Evolutionary conservation across 2,113 vertebrate genomes (phyloP), one percentile per base, ranked within the genome.

Genomic region (Heterotilapia buettikoferi): DNA sequence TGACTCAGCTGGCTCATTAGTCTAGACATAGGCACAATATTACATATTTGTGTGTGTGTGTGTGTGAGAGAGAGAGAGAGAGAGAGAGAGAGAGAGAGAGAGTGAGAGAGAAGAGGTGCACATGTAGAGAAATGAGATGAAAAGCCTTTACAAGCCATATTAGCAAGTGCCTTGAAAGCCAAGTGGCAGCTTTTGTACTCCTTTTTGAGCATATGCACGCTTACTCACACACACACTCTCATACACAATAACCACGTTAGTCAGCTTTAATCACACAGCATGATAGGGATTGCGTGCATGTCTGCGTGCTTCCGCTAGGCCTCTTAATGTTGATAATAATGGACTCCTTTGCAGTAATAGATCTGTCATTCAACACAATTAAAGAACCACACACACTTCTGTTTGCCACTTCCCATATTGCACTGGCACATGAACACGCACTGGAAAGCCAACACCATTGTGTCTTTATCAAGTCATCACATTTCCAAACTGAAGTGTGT

Each of bases 321-420:
- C 18, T 91, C 93, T 93, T 93, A 93, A 92, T 88, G 87, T 92
- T 91, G 80, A 92, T 93, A 95, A 94, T 94, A 91, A 93, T 84
- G 9, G 53, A 76, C 80, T 88, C 81, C 76, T 87, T 71, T 52
- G 31, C 86, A 81, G 91, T 95, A 95, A 95, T 95, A 94, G 94
- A 95, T 94, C 92, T 95, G 95, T 93, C 93, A 92, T 90, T 89
- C 87, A 86, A 85, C 88, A 83, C 86, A 89, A 86, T 92, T 92
- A 93, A 93, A 93, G 88, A 80, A 84, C 71, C 83, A 63, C 26
- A 84, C 84, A 63, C 59, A 83, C 84, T 76, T 50, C 87, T 84
- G 50, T 82, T 66, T 85, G 18, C 21, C 14, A 80, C 19, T 66
- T 31, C 6, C 4, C 12, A 57, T 59, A 33, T 73, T 31, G 52